Evolutionary conservation across 2,888 invertebrate species (phyloP), one percentile per base, ranked within the genome.

Genomic region (Lymantria dispar): DNA sequence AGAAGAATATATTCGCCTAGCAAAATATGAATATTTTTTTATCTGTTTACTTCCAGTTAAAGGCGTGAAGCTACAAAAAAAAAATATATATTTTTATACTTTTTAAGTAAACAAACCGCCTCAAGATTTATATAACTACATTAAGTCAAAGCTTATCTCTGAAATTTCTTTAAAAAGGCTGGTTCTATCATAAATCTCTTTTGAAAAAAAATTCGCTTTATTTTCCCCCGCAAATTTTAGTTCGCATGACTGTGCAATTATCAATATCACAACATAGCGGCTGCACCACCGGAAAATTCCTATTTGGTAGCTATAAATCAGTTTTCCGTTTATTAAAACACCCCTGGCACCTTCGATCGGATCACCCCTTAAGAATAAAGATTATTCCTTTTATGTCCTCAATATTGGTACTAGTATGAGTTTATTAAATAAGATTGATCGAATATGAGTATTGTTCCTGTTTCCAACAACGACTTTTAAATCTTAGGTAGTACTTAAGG

Each of bases 281-380:
- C 64, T 68, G 64, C 60, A 64, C 68, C 63, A 58, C 75, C 76
- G 78, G 77, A 80, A 83, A 83, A 81, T 76, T 78, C 78, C 68
- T 78, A 78, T 83, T 83, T 74, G 70, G 70, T 59, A 68, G 72
- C 76, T 72, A 87, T 87, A 87, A 87, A 87, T 87, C 87, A 87
- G 83, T 76, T 87, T 83, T 78, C 73, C 81, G 72, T 79, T 86
- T 85, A 86, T 86, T 86, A 85, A 86, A 86, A 82, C 78, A 72
- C 74, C 77, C 70, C 67, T 62, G 62, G 68, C 74, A 80, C 78
- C 77, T 82, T 76, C 72, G 70, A 75, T 72, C 70, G 59, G 54
- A 73, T 70, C 72, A 67, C 70, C 73, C 65, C 64, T 22, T 65
- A 58, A 64, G 56, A 50, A 40, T 30, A 7, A 8, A 48, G 54